These are phyloP conservation scores for Sylvietta virens DNA, from an alignment of 2,113 vertebrate species.

Conservation along the genomic window DNA sequence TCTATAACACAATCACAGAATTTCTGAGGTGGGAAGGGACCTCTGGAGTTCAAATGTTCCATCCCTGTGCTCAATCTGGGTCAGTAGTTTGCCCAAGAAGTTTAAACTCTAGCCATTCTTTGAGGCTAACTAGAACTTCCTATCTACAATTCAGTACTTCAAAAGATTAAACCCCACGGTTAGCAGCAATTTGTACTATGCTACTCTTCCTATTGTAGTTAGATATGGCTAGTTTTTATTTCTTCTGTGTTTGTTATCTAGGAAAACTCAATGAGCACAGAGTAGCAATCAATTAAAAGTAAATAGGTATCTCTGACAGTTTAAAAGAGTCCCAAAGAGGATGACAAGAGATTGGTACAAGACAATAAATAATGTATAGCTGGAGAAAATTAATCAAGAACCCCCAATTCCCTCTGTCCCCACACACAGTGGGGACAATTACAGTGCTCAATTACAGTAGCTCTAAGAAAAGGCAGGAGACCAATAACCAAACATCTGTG, in stretches of 20 bases:
- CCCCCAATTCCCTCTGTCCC: slow-evolving; percentile 39
- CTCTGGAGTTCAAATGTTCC: not conserved
- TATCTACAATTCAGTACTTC: not conserved
- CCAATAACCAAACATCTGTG: slow-evolving; percentile 36
- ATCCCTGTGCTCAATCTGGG: not conserved
- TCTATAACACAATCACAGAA: not conserved
- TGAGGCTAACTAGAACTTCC: not conserved
- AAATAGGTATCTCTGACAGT: slow-evolving; percentile 73
- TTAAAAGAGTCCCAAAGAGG: slow-evolving; percentile 66
- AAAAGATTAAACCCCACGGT: not conserved
- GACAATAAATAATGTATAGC: slow-evolving; percentile 72
- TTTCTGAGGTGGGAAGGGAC: not conserved
- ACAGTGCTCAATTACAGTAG: slow-evolving; percentile 51
- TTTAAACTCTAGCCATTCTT: not conserved
- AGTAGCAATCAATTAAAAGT: slow-evolving; percentile 74
- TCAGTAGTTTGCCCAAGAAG: not conserved
- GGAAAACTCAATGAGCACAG: slow-evolving; percentile 62
- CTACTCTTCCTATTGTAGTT: not conserved
- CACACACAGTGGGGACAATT: no score
- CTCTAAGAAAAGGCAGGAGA: slow-evolving; percentile 56
- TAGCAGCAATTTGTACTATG: not conserved
- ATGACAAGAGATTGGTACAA: slow-evolving; percentile 53
- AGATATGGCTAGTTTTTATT: slow-evolving; percentile 33
- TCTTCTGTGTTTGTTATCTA: slow-evolving; percentile 55
- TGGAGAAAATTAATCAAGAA: slow-evolving; percentile 64